phyloP scores from a whole-genome alignment of 2,113 vertebrate genomes.

The Odobenus rosmarus region DNA sequence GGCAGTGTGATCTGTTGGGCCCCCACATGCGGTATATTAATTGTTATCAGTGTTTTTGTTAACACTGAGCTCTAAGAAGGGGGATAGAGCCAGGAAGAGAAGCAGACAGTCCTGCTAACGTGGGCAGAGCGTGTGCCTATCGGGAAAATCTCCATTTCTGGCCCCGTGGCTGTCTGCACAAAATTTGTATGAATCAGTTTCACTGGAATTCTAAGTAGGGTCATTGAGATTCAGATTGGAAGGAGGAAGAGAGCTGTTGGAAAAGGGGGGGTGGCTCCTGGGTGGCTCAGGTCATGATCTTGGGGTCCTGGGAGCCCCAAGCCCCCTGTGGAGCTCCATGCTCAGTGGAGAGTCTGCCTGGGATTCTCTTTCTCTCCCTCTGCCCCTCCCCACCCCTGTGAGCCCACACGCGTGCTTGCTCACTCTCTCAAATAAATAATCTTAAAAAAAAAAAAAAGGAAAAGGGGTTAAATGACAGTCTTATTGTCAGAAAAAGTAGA shows the following conservation, averaged over 20 bases:
- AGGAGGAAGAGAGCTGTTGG: slow-evolving; percentile 1
- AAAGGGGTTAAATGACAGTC: not conserved
- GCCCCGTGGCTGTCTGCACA: not conserved
- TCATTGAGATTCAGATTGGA: not conserved
- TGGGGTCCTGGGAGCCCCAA: not conserved
- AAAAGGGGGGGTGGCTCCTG: no score
- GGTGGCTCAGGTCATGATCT: not conserved
- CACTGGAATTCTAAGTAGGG: not conserved
- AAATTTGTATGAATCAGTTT: not conserved
- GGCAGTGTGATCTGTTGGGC: not conserved
- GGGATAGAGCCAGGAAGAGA: no score
- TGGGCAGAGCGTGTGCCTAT: not conserved
- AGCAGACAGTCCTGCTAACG: not conserved
- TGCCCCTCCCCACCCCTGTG: not conserved
- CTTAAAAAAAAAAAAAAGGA: not conserved
- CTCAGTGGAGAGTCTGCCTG: not conserved
- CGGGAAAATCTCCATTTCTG: not conserved
- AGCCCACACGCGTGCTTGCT: not conserved
- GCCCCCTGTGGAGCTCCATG: not conserved
- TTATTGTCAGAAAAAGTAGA: not conserved
- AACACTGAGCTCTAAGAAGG: not conserved
- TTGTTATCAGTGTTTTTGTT: not conserved
- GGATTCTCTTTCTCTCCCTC: not conserved
- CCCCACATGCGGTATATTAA: not conserved
- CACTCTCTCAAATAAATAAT: no score